phyloP scores from a whole-genome alignment of 1,140 invertebrate species.

The Dryas iulia region DNA sequence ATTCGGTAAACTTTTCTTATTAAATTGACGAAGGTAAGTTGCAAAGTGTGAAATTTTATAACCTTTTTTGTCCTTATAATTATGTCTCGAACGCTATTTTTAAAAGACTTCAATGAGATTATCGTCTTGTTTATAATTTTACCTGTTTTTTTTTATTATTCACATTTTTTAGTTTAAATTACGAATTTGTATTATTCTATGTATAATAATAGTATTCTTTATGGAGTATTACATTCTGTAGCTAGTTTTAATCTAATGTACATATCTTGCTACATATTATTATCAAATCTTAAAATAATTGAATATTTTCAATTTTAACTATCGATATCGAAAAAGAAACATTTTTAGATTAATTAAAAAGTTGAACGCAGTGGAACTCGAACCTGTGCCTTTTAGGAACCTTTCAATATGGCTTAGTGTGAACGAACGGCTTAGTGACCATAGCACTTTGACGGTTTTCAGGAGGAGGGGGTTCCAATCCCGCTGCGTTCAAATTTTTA shows the following conservation, averaged over 20 bases:
- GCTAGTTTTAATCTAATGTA: slow-evolving; percentile 34
- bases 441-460: too few relatives aligned
- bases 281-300: slow-evolving; percentile 22
- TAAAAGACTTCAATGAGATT: not conserved
- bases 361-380: too few relatives aligned
- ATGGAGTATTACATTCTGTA: slow-evolving; percentile 54
- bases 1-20: not conserved
- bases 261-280: slow-evolving; percentile 46
- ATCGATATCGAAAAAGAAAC: too few relatives aligned
- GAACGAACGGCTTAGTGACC: too few relatives aligned
- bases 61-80: not conserved
- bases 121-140: not conserved
- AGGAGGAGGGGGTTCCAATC: too few relatives aligned
- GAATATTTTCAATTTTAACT: slow-evolving; percentile 11
- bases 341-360: too few relatives aligned
- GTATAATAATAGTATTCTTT: slow-evolving; percentile 53
- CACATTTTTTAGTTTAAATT: not conserved
- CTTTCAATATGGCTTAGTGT: too few relatives aligned
- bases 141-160: slow-evolving; percentile 10
- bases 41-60: not conserved
- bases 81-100: not conserved
- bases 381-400: too few relatives aligned
- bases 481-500: too few relatives aligned
- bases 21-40: not conserved
- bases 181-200: slow-evolving; percentile 18